Base-by-base conservation (phyloP, 2,888 invertebrate genomes). In the Dasysyrphus albostriatus region DNA sequence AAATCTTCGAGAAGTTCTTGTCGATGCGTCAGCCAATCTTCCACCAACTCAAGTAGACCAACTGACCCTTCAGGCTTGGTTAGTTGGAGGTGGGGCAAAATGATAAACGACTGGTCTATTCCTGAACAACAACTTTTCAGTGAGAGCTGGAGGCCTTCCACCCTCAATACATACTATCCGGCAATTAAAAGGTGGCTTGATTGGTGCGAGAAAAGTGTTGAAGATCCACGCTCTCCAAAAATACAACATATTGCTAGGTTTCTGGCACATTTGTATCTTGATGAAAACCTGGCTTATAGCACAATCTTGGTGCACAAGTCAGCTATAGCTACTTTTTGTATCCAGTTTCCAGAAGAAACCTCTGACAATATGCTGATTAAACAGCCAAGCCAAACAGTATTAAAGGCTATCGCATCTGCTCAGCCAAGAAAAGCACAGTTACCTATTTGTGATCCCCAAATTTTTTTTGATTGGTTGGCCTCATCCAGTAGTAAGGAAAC, bases 251-350 rank as follows among this genome's bases (percentile, higher is more conserved):
- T 49, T 49, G 19, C 49, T 16, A 49, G 49, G 9, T 49, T 49
- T 49, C 49, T 19, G 19, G 8, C 49, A 8, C 19, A 49, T 49
- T 19, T 49, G 19, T 19, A 19, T 49, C 19, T 49, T 3, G 49
- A 49, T 19, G 49, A 63, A 56, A 76, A 59, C 24, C 69, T 76
- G 10, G 19, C 74, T 19, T 69, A 67, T 9, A 75, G 69, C n/a
- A 75, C 69, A 47, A 81, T 81, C 51, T 34, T 69, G n/a, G 69
- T 70, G 2, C 65, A 76, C n/a, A 76, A 70, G 37, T 75, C 44
- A 12, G 61, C 70, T 0, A 39, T 75, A 37, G 42, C 44, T 47
- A 61, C 61, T 32, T 75, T 81, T 29, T 81, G 80, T 51, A 51
- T 19, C 9, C 32, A 49, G 29, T 24, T 16, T 8, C 16, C 67